Evolutionary conservation across 1,140 invertebrate species (phyloP), one percentile per base, ranked within the genome.

Genomic region (Drosophila sp.): DNA sequence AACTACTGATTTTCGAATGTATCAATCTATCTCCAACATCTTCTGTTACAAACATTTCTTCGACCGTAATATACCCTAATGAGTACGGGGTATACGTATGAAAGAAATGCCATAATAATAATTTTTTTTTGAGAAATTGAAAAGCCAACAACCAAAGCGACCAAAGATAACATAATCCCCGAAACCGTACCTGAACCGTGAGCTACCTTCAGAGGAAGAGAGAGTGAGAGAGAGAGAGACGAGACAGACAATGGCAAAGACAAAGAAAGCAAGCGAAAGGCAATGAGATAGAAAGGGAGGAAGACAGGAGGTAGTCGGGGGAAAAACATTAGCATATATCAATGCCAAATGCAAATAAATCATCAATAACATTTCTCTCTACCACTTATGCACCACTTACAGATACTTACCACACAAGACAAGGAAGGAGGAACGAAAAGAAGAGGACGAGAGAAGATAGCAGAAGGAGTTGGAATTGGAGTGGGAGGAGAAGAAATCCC

Each of bases 261-360:
- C 44, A 65, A 69, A 57, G 47, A 60, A 71, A 60, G 32, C 66
- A 56, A 50, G 38, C 66, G 54, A n/a, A 29, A 65, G 33, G 4
- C 27, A 38, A 23, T 55, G 41, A 71, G 54, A 60, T 25, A 67
- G 68, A 44, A 50, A 58, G 60, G 35, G 56, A 58, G 41, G 0
- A 7, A 60, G 66, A 10, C 10, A 69, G 64, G 50, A 47, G 30
- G 10, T 8, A 64, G 27, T 25, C 44, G 35, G 50, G 57, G 76
- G 67, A 73, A 81, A 84, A 80, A 90, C 87, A 90, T 90, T 90
- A 90, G 87, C 87, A 90, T 90, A 90, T 90, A 90, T 90, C 87
- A 90, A 90, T 90, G 87, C 87, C 87, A 90, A 89, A 87, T 87
- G 87, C 87, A 90, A 90, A 90, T 90, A 90, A 90, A 90, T 90